Conservation (phyloP, 1,140 invertebrate genomes). For the Lepidostoma basale region DNA sequence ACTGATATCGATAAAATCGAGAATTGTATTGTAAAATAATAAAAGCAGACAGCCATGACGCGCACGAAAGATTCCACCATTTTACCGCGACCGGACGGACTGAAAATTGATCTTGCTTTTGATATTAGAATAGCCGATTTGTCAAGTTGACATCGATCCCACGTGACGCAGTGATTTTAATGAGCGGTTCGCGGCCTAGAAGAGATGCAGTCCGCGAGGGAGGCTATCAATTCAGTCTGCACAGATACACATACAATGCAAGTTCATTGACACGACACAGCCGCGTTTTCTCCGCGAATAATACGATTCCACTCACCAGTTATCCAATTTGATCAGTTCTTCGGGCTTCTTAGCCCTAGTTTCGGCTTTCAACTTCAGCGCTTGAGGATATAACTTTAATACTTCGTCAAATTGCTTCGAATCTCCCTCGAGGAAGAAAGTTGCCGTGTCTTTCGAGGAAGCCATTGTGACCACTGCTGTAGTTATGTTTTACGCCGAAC, state of each 20-base stretch:
- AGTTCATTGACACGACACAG: conserved; percentile 60
- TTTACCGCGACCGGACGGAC: conserved; percentile 60
- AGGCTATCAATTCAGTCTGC: conserved; percentile 66
- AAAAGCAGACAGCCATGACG: conserved; percentile 50
- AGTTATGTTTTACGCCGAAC: conserved; percentile 62
- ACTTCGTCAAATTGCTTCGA: conserved; percentile 86
- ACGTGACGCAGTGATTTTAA: conserved; percentile 69
- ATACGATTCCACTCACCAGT: conserved; percentile 75
- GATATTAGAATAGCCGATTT: conserved; percentile 61
- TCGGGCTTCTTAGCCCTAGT: conserved; percentile 88
- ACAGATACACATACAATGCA: conserved; percentile 64
- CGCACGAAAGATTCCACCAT: conserved; percentile 51
- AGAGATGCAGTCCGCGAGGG: conserved; percentile 63
- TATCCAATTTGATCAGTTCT: conserved; percentile 90
- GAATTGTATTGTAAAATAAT: neutral
- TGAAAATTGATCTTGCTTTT: conserved; percentile 58
- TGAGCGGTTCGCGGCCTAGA: conserved; percentile 64
- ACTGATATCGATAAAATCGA: neutral
- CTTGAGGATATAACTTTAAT: conserved; percentile 86
- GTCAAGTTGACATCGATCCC: conserved; percentile 67
- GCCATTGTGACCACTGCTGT: conserved; percentile 75
- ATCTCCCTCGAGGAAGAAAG: conserved; percentile 88
- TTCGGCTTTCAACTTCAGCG: conserved; percentile 84
- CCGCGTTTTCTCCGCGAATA: conserved; percentile 36
- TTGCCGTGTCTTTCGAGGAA: conserved; percentile 84